phyloP scores from a whole-genome alignment of 2,797 vertebrate genomes.

The Falco biarmicus region DNA sequence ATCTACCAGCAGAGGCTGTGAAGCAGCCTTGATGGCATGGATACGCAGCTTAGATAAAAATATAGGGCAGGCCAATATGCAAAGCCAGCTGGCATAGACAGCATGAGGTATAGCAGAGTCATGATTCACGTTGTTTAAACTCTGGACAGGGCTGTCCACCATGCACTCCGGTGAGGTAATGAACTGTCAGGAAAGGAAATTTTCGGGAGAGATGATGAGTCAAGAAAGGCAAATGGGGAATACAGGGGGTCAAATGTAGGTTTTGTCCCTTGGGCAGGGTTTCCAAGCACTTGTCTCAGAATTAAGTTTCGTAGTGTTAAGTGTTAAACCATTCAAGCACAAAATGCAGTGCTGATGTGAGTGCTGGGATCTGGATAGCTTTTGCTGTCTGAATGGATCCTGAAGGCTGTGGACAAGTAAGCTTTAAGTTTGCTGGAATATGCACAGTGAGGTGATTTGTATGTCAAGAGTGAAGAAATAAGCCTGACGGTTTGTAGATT shows the following conservation, averaged over 20 bases:
- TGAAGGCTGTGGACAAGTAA: not conserved
- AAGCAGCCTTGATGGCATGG: not conserved
- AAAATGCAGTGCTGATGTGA: not conserved
- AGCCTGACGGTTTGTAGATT: not conserved
- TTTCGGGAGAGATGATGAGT: not conserved
- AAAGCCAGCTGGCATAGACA: not conserved
- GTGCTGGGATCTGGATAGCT: not conserved
- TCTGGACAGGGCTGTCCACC: not conserved
- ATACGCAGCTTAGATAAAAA: not conserved
- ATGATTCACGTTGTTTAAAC: not conserved
- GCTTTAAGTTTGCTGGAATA: not conserved
- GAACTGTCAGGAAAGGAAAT: not conserved
- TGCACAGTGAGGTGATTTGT: not conserved
- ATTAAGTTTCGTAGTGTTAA: not conserved
- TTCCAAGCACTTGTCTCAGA: not conserved
- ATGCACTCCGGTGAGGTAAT: not conserved
- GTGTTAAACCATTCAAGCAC: not conserved
- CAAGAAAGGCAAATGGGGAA: not conserved
- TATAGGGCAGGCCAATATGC: not conserved
- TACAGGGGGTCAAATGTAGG: not conserved
- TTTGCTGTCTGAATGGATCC: not conserved
- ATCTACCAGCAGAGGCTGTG: not conserved
- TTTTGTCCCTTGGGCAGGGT: not conserved
- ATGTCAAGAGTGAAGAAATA: not conserved
- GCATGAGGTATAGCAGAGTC: not conserved